A percentile compares a stretch with the other conserved stretches of the same genome.
phyloP scores from a whole-genome alignment of 1,140 invertebrate genomes.

The Scaptodrosophila lebanonensis region DNA sequence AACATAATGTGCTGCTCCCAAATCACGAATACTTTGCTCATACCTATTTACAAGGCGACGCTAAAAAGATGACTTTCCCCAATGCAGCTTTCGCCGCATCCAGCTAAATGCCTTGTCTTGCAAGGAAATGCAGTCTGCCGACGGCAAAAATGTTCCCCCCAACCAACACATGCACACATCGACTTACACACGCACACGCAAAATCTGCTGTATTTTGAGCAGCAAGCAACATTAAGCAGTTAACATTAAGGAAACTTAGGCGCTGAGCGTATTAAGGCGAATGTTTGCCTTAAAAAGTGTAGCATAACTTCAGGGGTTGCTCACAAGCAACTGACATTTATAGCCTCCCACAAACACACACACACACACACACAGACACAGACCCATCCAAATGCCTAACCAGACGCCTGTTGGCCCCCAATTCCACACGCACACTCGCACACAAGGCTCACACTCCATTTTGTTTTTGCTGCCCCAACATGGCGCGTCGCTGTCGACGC shows the following conservation, averaged over 20 bases:
- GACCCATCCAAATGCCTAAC: neutral
- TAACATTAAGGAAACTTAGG: constrained; percentile 2
- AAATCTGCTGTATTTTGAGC: too few species aligned
- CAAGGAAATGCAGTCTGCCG: too few species aligned
- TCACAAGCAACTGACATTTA: too few species aligned
- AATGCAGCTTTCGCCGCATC: constrained; percentile 26
- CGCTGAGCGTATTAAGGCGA: neutral
- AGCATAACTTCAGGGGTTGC: constrained; percentile 20
- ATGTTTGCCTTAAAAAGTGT: neutral
- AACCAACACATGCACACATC: too few species aligned
- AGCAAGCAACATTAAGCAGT: too few species aligned
- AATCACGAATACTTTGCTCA: too few species aligned
- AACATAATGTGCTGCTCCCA: too few species aligned
- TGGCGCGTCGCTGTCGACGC: constrained; percentile 35
- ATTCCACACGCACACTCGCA: constrained; percentile 7
- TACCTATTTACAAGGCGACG: too few species aligned
- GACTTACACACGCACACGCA: too few species aligned
- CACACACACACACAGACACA: constrained; percentile 2
- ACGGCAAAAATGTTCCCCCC: neutral
- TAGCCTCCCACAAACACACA: constrained; percentile 6
- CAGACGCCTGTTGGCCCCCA: neutral
- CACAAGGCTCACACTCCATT: constrained; percentile 48
- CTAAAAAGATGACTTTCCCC: constrained; percentile 32
- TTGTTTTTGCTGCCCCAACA: constrained; percentile 50
- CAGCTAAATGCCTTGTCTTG: too few species aligned